Evolutionary conservation across 2,888 invertebrate species (phyloP), one percentile per base, ranked within the genome.

Genomic region (Entomobrya multifasciata): DNA sequence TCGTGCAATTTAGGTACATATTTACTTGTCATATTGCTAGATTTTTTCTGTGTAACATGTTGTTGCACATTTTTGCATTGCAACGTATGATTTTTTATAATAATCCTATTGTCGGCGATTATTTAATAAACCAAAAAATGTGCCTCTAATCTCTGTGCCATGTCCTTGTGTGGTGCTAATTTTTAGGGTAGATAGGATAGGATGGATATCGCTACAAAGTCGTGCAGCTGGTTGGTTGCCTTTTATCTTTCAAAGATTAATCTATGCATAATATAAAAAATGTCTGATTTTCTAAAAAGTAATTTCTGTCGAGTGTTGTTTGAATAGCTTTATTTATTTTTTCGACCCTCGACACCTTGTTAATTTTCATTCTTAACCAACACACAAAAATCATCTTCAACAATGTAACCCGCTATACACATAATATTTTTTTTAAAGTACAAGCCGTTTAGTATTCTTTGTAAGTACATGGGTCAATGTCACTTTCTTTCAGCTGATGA

Each of bases 401-500:
- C n/a, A 30, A 41, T 65, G 65, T 41, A 65, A 65, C 65, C 20
- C 41, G 65, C 13, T 41, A n/a, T 65, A 6, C 36, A 65, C 10
- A n/a, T n/a, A n/a, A n/a, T n/a, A n/a, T n/a, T n/a, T n/a, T n/a
- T n/a, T n/a, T n/a, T n/a, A n/a, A n/a, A n/a, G n/a, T n/a, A n/a
- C n/a, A n/a, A n/a, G n/a, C n/a, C n/a, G n/a, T n/a, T n/a, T n/a
- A n/a, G n/a, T n/a, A n/a, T 65, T 8, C 20, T 36, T 41, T 2
- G 5, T 10, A 3, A 11, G 10, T 25, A 13, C 30, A 65, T 41
- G 11, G 65, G 65, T 36, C 41, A 65, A 41, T 65, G 65, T 41
- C 36, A 65, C 65, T 36, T 65, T 65, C 65, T 36, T 65, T 65
- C 65, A 65, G 62, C 10, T 65, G 65, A 13, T 60, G 20, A n/a